These are phyloP conservation scores for Crypturellus tataupa DNA, from an alignment of 2,797 vertebrate genomes.

Conservation along the genomic window DNA sequence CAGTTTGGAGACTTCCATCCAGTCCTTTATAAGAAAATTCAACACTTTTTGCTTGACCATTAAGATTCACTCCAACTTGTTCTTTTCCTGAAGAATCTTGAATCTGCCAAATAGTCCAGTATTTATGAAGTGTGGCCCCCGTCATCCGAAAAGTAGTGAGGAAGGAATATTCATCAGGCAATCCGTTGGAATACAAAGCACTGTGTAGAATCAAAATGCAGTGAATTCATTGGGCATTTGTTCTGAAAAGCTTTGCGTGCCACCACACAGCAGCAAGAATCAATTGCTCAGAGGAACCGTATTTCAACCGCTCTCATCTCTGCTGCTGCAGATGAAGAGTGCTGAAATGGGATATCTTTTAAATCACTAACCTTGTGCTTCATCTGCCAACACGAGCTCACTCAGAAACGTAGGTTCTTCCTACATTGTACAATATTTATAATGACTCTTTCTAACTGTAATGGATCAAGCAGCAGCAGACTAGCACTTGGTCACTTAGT, in stretches of 20 bases:
- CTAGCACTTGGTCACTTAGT: neutral
- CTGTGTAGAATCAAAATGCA: constrained; percentile 78
- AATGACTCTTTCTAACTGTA: neutral
- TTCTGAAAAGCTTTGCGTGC: neutral
- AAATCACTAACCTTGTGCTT: neutral
- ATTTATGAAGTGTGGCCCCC: constrained; percentile 83
- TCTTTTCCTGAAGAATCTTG: constrained; percentile 86
- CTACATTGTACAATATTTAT: neutral
- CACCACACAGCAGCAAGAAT: neutral
- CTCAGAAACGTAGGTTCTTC: neutral
- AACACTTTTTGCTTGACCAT: constrained; percentile 85
- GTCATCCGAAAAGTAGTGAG: constrained; percentile 89
- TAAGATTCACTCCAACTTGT: constrained; percentile 88
- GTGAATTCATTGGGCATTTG: neutral
- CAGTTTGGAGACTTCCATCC: constrained; percentile 79
- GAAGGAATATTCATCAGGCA: constrained; percentile 90
- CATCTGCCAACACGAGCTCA: neutral
- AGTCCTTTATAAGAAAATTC: constrained; percentile 86
- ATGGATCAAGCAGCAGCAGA: neutral
- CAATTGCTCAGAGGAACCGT: neutral
- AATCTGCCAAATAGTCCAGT: constrained; percentile 93
- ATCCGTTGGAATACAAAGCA: constrained; percentile 85
- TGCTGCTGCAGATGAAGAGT: neutral
- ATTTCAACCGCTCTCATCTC: neutral
- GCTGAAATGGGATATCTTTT: neutral